These are phyloP conservation scores for Ganaspis sp. DNA, from an alignment of 1,140 invertebrate species.

Conservation along the genomic window DNA sequence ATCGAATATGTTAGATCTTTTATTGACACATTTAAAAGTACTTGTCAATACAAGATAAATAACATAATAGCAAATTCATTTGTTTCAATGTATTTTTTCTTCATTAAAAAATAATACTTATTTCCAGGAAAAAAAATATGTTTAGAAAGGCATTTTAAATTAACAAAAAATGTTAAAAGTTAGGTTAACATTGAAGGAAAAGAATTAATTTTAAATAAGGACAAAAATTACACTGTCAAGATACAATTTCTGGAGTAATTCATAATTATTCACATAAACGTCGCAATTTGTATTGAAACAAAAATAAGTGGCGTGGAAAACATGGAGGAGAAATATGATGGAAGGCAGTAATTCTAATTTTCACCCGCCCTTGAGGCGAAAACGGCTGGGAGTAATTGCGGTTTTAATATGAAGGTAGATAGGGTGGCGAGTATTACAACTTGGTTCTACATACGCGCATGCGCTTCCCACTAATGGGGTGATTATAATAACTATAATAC, in stretches of 20 bases:
- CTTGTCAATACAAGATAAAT: too few species aligned
- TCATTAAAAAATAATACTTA: too few species aligned
- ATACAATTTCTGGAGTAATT: background rate
- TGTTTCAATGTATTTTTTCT: too few species aligned
- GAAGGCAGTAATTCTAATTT: constrained; percentile 35
- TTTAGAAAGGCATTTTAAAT: too few species aligned
- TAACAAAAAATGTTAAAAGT: too few species aligned
- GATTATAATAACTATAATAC: constrained; percentile 55
- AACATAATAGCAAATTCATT: too few species aligned
- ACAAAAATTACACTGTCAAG: too few species aligned
- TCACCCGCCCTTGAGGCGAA: background rate
- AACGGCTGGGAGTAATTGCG: constrained; percentile 38
- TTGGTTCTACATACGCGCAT: constrained; percentile 23
- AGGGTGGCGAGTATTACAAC: constrained; percentile 2
- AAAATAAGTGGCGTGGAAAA: background rate
- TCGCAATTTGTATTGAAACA: background rate
- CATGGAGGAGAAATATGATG: background rate
- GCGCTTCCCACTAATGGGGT: constrained; percentile 50
- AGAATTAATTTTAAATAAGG: too few species aligned
- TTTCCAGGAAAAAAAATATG: too few species aligned
- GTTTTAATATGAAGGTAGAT: constrained; percentile 40
- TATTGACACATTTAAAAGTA: too few species aligned
- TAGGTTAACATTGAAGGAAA: too few species aligned
- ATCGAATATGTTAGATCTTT: too few species aligned
- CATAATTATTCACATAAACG: background rate